These are phyloP conservation scores for Vicugna pacos DNA, from an alignment of 2,113 vertebrate species.

Conservation along the genomic window DNA sequence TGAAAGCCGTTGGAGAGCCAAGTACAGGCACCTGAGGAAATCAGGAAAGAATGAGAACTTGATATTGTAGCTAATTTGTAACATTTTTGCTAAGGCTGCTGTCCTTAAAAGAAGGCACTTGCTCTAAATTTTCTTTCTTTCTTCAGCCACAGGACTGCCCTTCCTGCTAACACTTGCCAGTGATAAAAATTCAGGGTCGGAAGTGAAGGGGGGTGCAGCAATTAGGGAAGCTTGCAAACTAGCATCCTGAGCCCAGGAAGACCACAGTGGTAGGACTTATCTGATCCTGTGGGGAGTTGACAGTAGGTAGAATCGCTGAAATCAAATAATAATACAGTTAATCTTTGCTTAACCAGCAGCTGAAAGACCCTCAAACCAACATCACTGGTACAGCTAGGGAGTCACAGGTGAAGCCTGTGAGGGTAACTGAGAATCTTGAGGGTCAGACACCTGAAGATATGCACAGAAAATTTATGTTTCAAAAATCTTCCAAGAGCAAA, in stretches of 20 bases:
- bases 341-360: background rate
- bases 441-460: background rate
- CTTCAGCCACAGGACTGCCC: background rate
- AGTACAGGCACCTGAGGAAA: conserved; percentile 83
- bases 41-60: conserved; percentile 82
- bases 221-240: conserved; percentile 34
- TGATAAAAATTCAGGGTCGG: conserved; percentile 42
- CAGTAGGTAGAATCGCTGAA: background rate
- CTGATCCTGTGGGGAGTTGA: conserved; percentile 34
- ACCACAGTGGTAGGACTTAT: background rate
- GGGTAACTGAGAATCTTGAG: background rate
- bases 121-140: conserved; percentile 55
- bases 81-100: conserved; percentile 76
- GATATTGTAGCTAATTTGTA: conserved; percentile 83
- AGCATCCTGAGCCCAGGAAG: conserved; percentile 8
- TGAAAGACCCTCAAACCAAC: background rate
- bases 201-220: conserved; percentile 52
- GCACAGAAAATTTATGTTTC: background rate
- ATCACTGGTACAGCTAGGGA: background rate
- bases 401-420: background rate
- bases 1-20: conserved; percentile 81
- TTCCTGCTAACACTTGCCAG: conserved; percentile 26
- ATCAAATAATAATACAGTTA: background rate
- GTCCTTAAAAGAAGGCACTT: conserved; percentile 55
- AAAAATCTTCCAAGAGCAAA: background rate